Conservation (phyloP, 1,140 invertebrate species). For the Drosophila albomicans region DNA sequence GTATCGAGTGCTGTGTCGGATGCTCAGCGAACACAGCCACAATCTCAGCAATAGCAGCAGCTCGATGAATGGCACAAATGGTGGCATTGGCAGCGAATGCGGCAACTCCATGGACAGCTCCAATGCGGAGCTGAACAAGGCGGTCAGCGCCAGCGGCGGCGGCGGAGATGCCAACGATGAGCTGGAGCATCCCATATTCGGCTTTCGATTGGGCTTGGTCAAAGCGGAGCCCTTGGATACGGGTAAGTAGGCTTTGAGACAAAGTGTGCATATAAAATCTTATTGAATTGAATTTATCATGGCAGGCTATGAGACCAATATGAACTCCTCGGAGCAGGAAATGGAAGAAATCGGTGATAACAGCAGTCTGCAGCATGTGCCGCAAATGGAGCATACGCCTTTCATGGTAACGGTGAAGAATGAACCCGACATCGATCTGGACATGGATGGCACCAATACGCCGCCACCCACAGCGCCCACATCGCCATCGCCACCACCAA, state of each 20-base stretch:
- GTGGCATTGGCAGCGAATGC: constrained; percentile 55
- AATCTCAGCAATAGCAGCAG: constrained; percentile 28
- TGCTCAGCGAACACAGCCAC: constrained; percentile 49
- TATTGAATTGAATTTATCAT: neutral
- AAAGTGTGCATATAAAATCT: neutral
- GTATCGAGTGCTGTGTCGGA: constrained; percentile 69
- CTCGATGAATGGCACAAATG: constrained; percentile 14
- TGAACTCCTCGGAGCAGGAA: constrained; percentile 57
- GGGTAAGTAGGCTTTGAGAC: constrained; percentile 45
- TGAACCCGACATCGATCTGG: constrained; percentile 68
- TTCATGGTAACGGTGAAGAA: constrained; percentile 68
- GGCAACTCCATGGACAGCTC: constrained; percentile 66
- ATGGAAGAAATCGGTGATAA: constrained; percentile 1
- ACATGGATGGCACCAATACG: constrained; percentile 64
- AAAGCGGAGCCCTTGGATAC: constrained; percentile 73
- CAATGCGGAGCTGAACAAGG: constrained; percentile 23
- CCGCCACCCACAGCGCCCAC: constrained; percentile 69
- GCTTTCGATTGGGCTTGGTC: constrained; percentile 72
- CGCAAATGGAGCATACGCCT: constrained; percentile 52
- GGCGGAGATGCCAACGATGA: constrained; percentile 53
- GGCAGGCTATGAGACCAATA: constrained; percentile 63
- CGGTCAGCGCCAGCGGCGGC: neutral
- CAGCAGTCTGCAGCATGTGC: neutral
- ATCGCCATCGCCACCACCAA: constrained; percentile 65
- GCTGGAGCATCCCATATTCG: constrained; percentile 79